These are phyloP conservation scores for Antigone vipio DNA, from an alignment of 2,113 vertebrate species.

Conservation along the genomic window DNA sequence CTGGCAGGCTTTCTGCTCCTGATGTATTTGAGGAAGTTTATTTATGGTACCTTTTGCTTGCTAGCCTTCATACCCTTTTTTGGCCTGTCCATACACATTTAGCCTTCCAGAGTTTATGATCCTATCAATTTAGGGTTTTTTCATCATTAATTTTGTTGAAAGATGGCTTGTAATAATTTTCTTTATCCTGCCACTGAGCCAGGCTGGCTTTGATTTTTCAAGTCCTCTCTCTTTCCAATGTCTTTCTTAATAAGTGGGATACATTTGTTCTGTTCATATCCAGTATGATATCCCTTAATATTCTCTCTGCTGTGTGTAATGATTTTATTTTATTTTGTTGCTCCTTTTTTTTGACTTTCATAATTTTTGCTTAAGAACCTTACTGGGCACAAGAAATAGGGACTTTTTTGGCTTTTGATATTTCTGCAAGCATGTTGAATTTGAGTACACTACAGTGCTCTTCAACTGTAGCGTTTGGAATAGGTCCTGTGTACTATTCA, in stretches of 20 bases:
- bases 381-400: neutral
- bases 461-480: neutral
- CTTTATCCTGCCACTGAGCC: neutral
- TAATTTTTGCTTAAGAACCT: neutral
- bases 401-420: neutral
- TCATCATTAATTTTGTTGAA: slow-evolving; percentile 23
- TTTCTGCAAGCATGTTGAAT: neutral
- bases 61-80: neutral
- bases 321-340: neutral
- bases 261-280: neutral
- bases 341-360: no score
- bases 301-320: neutral
- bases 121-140: neutral
- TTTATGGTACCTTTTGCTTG: slow-evolving; percentile 14
- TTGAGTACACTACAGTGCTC: neutral
- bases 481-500: neutral
- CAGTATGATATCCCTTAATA: neutral
- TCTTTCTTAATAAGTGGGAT: neutral
- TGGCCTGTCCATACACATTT: neutral
- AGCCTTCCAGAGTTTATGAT: slow-evolving; percentile 2
- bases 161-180: neutral
- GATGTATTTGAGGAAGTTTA: neutral
- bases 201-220: neutral
- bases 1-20: slow-evolving; percentile 5
- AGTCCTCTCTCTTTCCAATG: neutral